These are phyloP conservation scores for Apis laboriosa DNA, from an alignment of 1,140 invertebrate species.

Conservation along the genomic window DNA sequence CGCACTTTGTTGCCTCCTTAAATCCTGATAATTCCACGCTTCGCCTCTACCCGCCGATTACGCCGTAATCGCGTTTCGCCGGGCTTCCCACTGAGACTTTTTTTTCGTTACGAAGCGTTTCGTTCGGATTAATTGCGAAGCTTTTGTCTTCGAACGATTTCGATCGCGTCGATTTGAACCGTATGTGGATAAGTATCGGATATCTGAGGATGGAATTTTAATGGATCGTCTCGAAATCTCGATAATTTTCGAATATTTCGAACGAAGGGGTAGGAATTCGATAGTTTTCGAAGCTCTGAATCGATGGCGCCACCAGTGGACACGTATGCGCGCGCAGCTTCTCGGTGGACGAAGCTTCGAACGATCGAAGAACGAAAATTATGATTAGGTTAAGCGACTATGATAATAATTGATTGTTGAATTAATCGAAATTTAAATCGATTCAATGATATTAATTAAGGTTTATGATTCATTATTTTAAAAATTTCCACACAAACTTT, in stretches of 20 bases:
- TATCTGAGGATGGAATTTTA: neutral
- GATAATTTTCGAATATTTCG: neutral
- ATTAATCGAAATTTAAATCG: no score
- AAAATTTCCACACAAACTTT: no score
- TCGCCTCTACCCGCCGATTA: constrained; percentile 66
- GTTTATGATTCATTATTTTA: no score
- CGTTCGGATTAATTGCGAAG: constrained; percentile 58
- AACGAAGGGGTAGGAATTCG: neutral
- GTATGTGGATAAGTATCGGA: constrained; percentile 32
- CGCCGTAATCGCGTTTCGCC: constrained; percentile 65
- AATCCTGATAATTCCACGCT: constrained; percentile 70
- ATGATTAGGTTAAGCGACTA: neutral
- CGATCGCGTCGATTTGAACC: constrained; percentile 2
- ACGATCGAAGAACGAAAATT: neutral
- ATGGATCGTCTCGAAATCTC: neutral
- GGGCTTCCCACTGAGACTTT: constrained; percentile 53
- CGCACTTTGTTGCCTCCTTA: constrained; percentile 70
- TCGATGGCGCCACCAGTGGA: neutral
- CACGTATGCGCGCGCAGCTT: neutral
- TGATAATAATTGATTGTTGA: no score
- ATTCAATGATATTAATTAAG: no score
- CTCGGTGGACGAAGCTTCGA: neutral
- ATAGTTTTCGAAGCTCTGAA: neutral
- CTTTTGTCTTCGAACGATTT: constrained; percentile 51
- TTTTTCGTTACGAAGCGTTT: constrained; percentile 57